Percentiles rank a stretch among this genome's conserved stretches.
Evolutionary conservation across 1,140 invertebrate genomes (phyloP).

Genomic region (Drosophila repletoides): DNA sequence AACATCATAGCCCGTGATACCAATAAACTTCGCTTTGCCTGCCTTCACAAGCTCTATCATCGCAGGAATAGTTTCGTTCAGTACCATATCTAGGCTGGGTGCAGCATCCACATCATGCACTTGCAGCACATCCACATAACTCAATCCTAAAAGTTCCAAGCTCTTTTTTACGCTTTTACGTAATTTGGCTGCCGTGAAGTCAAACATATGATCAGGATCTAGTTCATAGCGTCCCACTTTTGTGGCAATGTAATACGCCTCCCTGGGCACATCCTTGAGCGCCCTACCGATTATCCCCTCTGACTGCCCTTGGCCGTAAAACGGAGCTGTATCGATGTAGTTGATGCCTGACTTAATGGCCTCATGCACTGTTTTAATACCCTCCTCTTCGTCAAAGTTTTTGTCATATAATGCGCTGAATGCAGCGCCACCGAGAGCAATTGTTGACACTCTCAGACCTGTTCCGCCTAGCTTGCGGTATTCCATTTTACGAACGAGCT

Average conservation of each 20-base stretch:
- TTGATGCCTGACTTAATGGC: conserved; percentile 92
- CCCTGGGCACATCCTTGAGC: conserved; percentile 89
- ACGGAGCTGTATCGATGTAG: conserved; percentile 95
- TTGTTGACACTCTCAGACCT: conserved; percentile 84
- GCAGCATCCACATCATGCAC: conserved; percentile 83
- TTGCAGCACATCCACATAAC: conserved; percentile 95
- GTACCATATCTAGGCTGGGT: conserved; percentile 87
- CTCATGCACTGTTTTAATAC: conserved; percentile 87
- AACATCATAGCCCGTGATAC: conserved; percentile 94
- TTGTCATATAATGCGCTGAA: conserved; percentile 42
- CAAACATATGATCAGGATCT: conserved; percentile 90
- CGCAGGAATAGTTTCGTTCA: conserved; percentile 94
- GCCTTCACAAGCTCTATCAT: conserved; percentile 87
- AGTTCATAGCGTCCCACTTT: conserved; percentile 94
- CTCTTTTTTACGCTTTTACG: conserved; percentile 89
- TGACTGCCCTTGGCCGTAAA: conserved; percentile 93
- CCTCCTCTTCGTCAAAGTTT: conserved; percentile 84
- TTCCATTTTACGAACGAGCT: conserved; percentile 84
- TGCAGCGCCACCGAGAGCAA: conserved; percentile 83
- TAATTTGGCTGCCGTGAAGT: conserved; percentile 91
- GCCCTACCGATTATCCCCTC: conserved; percentile 93
- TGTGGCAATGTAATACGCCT: conserved; percentile 95
- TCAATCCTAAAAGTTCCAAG: conserved; percentile 88
- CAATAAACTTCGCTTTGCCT: conserved; percentile 92
- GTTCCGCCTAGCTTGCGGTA: conserved; percentile 84